A percentile compares a stretch with the other conserved stretches of the same genome.
These are phyloP conservation scores for Vombatus ursinus DNA, from an alignment of 2,113 vertebrate genomes.

Conservation along the genomic window DNA sequence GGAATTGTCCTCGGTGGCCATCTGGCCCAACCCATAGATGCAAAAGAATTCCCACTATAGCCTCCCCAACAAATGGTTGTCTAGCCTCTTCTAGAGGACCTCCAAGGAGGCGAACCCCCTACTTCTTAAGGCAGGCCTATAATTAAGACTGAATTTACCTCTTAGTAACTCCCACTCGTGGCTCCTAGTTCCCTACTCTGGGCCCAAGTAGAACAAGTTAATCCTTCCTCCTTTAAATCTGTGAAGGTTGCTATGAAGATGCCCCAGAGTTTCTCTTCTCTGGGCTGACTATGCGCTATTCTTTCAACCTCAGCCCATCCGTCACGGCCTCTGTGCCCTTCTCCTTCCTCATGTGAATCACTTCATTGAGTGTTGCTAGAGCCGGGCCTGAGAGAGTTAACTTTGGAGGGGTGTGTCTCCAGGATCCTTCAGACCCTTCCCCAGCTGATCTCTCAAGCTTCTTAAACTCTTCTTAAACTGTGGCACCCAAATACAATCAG, in stretches of 20 bases:
- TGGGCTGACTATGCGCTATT: neutral
- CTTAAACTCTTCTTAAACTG: neutral
- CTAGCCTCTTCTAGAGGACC: neutral
- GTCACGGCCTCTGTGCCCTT: neutral
- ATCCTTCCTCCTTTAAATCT: neutral
- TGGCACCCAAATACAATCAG: neutral
- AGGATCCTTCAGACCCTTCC: accelerated
- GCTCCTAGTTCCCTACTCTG: neutral
- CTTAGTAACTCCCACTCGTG: neutral
- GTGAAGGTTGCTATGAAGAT: neutral
- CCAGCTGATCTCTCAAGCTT: neutral
- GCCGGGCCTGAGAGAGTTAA: neutral
- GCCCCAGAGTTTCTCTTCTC: neutral
- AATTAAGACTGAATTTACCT: neutral
- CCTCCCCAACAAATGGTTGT: neutral
- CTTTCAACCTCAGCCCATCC: neutral
- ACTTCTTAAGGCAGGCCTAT: neutral
- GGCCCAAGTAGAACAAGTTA: neutral
- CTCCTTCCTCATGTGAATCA: too few species aligned
- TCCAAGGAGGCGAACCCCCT: neutral
- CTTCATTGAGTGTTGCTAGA: neutral
- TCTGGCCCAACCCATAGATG: neutral
- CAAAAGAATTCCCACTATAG: neutral
- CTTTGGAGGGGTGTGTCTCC: neutral
- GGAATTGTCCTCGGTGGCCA: neutral